Evolutionary conservation across 2,888 invertebrate species (phyloP).

Genomic region (Papilio gigon): DNA sequence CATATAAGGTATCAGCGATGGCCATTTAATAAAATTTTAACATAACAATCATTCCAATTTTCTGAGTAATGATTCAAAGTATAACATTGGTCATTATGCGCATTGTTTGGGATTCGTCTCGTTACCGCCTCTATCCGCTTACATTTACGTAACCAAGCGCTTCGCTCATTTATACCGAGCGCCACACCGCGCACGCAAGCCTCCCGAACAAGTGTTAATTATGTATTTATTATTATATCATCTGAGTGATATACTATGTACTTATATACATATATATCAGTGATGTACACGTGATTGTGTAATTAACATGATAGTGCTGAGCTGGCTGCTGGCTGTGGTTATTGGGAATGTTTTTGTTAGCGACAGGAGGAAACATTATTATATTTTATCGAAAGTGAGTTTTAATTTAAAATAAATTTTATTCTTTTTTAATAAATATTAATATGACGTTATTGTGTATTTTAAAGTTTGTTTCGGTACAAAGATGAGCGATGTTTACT

Average conservation of each 20-base stretch:
- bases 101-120: slow-evolving; percentile 41
- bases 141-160: slow-evolving; percentile 46
- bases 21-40: not conserved
- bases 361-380: slow-evolving; percentile 53
- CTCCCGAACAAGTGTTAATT: not conserved
- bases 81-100: slow-evolving; percentile 12
- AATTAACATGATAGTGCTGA: slow-evolving; percentile 69
- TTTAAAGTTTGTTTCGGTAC: too few species aligned
- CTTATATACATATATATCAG: slow-evolving; percentile 48
- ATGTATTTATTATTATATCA: slow-evolving; percentile 11
- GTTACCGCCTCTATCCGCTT: slow-evolving; percentile 58
- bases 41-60: slow-evolving; percentile 9
- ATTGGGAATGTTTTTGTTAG: slow-evolving; percentile 54
- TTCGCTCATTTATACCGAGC: slow-evolving; percentile 14
- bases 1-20: too few species aligned
- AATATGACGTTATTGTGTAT: not conserved
- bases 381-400: slow-evolving; percentile 33
- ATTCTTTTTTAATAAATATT: not conserved
- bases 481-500: too few species aligned
- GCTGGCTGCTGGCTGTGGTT: slow-evolving; percentile 63
- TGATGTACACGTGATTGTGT: slow-evolving; percentile 63
- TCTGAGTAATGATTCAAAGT: slow-evolving; percentile 4
- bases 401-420: slow-evolving; percentile 3
- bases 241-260: slow-evolving; percentile 20
- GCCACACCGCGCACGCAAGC: not conserved